Base-by-base conservation (phyloP, 2,113 vertebrate species). In the Sardina pilchardus region DNA sequence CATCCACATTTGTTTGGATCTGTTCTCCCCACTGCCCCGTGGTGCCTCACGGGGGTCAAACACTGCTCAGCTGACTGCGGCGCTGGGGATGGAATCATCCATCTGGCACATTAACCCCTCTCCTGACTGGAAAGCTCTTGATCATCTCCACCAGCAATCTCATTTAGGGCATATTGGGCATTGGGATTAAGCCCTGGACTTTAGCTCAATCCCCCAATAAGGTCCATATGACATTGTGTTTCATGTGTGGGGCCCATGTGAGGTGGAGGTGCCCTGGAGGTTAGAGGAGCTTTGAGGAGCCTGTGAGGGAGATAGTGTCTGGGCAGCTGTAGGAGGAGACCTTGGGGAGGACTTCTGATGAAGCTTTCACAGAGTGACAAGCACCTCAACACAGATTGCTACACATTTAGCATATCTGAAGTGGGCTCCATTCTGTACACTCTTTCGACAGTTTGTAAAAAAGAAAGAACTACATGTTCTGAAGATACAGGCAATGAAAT, bases 31-130 rank as follows among this genome's bases (percentile, higher is more conserved):
- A 36, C 82, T 83, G 50, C 80, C 88, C 88, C 36, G 75, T 87
- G 88, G 84, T 88, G 85, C 14, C 81, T 82, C 84, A n/a, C 42
- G 80, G 87, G 50, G 86, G 85, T 90, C 85, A 87, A 84, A 85
- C 86, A 53, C 81, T 83, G 42, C 85, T 90, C 91, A 91, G 91
- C 88, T 92, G 91, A 92, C 91, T 85, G 63, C 24, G 4, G 63
- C 9, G 14, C 63, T n/a, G 56, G 24, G 63, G n/a, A 71, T 71
- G 26, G 63, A 71, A 71, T 71, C 63, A 30, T 71, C 63, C 63
- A 71, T 71, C 63, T 30, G 63, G 63, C 63, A 30, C 63, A 14
- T 71, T 71, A 71, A 71, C 63, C 63, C 63, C 63, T 43, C 45
- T 84, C 34, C 36, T 75, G 26, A 19, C 86, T 63, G 21, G 26